Conservation (phyloP, 2,113 vertebrate genomes). For the Prunella fulvescens region DNA sequence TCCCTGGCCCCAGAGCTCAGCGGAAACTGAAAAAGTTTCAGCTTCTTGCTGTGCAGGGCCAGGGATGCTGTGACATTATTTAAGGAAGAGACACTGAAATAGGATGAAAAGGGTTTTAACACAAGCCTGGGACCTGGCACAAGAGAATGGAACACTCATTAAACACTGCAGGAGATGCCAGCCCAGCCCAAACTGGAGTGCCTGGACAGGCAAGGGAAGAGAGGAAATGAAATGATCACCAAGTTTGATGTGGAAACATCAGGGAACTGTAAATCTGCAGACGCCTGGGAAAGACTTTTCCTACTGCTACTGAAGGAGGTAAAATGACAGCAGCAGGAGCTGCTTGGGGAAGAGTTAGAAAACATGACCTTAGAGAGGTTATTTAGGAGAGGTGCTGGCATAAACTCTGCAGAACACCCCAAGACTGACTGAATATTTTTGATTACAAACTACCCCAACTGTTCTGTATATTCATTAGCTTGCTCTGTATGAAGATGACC, state of each 20-base stretch:
- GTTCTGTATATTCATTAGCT: not conserved
- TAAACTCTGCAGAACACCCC: not conserved
- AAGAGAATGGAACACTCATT: not conserved
- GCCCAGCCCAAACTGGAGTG: not conserved
- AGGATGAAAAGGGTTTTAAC: constrained; percentile 16
- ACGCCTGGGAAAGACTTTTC: not conserved
- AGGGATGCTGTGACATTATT: constrained; percentile 27
- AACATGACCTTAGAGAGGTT: not conserved
- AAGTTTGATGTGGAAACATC: not conserved
- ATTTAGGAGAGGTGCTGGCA: not conserved
- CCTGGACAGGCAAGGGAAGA: not conserved
- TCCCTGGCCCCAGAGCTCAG: not conserved
- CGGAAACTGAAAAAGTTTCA: not conserved
- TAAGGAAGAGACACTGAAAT: not conserved
- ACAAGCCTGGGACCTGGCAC: not conserved
- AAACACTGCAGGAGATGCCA: not conserved
- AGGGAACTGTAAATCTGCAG: not conserved
- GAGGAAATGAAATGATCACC: not conserved
- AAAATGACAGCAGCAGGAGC: not conserved
- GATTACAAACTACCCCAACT: not conserved
- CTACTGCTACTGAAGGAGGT: not conserved
- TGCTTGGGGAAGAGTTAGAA: not conserved
- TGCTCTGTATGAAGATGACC: not conserved
- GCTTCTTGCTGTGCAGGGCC: not conserved
- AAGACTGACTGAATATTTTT: not conserved